Base-by-base conservation (phyloP, 2,113 vertebrate species). In the Phylloscopus trochilus region DNA sequence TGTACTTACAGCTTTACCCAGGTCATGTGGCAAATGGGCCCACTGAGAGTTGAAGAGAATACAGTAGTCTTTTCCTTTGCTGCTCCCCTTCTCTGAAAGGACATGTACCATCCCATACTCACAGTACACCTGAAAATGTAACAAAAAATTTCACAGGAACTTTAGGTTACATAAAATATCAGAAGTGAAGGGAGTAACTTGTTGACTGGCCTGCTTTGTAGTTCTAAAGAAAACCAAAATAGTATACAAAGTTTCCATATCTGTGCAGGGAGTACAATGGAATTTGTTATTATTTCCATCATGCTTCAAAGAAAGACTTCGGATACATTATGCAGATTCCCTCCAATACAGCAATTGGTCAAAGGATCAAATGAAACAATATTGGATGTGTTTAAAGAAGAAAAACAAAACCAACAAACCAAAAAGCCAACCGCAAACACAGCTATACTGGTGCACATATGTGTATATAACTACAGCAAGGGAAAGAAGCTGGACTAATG, bases 71-170 rank as follows among this genome's bases (percentile, higher is more conserved):
- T 99, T 99, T 87, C 98, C 98, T 93, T 94, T 97, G 93, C 93
- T 97, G 59, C 96, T 97, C 10, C 97, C 97, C 13, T 93, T 95
- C 84, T 99, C 98, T 1, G 98, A 94, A 43, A 98, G 98, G 97
- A 99, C 99, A 11, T 98, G 99, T 30, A 99, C 99, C 98, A 99
- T 98, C 63, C 99, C 99, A 17, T 99, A 98, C 89, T 99, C 99
- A 8, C 98, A 98, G 73, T 97, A 97, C 74, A 98, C 99, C 99
- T 99, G 97, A 27, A 55, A 93, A 60, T 2, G 39, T 3, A 59
- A 83, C 35, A 66, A 21, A 21, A 41, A n/a, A 30, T 20, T 27
- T 66, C 84, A 62, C 6, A 58, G 49, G 33, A 72, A 51, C 15
- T 58, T 46, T 16, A 59, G 28, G 24, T n/a, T 30, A 30, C 26